Conservation (phyloP, 2,113 vertebrate species). For the Pao palembangensis region DNA sequence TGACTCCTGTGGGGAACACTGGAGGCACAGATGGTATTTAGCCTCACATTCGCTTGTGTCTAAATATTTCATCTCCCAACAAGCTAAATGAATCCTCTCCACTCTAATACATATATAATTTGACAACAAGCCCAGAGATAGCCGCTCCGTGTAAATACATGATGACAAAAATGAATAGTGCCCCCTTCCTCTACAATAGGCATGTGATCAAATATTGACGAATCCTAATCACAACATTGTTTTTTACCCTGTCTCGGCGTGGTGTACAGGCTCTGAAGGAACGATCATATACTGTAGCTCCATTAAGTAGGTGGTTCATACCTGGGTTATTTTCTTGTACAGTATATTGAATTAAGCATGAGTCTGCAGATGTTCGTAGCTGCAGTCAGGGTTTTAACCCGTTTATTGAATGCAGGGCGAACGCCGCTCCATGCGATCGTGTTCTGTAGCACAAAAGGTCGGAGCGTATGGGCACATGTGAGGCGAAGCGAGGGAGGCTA, state of each 20-base stretch:
- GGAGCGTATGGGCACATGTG: slow-evolving; percentile 41
- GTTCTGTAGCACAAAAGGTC: slow-evolving; percentile 17
- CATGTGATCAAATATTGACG: slow-evolving; percentile 61
- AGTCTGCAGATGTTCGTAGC: neutral
- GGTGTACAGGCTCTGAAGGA: neutral
- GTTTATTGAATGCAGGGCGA: slow-evolving; percentile 9
- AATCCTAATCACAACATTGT: slow-evolving; percentile 58
- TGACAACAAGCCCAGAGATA: slow-evolving; percentile 59
- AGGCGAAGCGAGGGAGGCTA: slow-evolving; percentile 53
- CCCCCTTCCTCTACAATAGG: slow-evolving; percentile 50
- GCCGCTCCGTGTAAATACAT: slow-evolving; percentile 52
- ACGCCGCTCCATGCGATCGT: slow-evolving; percentile 17
- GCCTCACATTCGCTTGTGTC: slow-evolving; percentile 63
- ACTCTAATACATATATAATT: slow-evolving; percentile 67
- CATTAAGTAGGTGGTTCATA: too few relatives aligned
- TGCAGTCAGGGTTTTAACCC: neutral
- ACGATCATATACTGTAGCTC: too few relatives aligned
- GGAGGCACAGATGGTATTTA: slow-evolving; percentile 69
- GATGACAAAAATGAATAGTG: slow-evolving; percentile 55
- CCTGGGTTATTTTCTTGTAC: neutral
- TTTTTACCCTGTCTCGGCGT: slow-evolving; percentile 7
- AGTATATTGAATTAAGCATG: slow-evolving; percentile 6
- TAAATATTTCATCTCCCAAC: slow-evolving; percentile 72
- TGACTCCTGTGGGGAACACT: slow-evolving; percentile 65
- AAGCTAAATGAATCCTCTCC: slow-evolving; percentile 66